phyloP scores from a whole-genome alignment of 1,140 invertebrate species.

The Drosophila simulans region DNA sequence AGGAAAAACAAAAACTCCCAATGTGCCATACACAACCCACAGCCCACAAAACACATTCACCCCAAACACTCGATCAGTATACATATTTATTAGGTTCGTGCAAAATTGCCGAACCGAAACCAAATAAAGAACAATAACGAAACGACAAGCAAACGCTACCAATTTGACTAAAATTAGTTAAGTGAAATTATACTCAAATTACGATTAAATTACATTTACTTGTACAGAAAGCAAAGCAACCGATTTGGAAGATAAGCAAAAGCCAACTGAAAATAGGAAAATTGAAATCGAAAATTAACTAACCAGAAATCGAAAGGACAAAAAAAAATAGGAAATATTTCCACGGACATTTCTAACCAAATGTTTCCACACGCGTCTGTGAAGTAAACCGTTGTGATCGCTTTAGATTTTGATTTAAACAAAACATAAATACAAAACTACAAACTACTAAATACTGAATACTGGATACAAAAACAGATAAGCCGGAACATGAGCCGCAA shows the following conservation, averaged over 20 bases:
- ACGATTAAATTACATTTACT: constrained; percentile 46
- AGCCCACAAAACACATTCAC: constrained; percentile 2
- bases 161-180: constrained; percentile 50
- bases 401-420: constrained; percentile 72
- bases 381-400: constrained; percentile 81
- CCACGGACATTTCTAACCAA: constrained; percentile 61
- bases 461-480: constrained; percentile 20
- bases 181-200: constrained; percentile 50
- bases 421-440: constrained; percentile 35
- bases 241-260: constrained; percentile 31
- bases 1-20: constrained; percentile 42
- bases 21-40: constrained; percentile 67
- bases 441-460: constrained; percentile 44
- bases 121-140: constrained; percentile 56
- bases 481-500: constrained; percentile 18
- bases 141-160: constrained; percentile 33
- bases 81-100: constrained; percentile 37
- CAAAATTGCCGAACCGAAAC: constrained; percentile 34
- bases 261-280: constrained; percentile 15
- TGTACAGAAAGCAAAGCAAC: constrained; percentile 32
- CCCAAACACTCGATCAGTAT: constrained; percentile 17
- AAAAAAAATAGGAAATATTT: constrained; percentile 58
- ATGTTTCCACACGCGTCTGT: constrained; percentile 76
- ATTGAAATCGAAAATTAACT: constrained; percentile 22
- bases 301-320: constrained; percentile 39